Percentiles rank a stretch among this genome's conserved stretches.
Evolutionary conservation across 2,888 invertebrate genomes (phyloP).

Genomic region (Synergus umbraculus): DNA sequence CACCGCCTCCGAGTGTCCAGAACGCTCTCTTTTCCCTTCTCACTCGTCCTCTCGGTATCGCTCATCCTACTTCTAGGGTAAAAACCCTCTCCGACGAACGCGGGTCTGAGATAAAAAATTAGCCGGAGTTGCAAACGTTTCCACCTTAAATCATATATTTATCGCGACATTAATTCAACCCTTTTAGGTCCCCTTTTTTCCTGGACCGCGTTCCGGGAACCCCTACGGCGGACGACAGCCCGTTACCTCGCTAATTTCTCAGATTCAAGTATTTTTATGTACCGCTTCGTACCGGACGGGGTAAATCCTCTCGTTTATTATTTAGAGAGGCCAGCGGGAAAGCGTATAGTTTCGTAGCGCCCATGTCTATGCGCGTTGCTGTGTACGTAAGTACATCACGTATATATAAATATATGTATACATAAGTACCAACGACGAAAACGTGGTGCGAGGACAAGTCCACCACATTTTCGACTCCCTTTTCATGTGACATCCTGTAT

Average conservation of each 20-base stretch:
- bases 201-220: slow-evolving; percentile 58
- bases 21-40: slow-evolving; percentile 42
- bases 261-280: slow-evolving; percentile 78
- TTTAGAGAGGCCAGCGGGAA: slow-evolving; percentile 69
- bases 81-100: slow-evolving; percentile 64
- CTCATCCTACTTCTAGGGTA: slow-evolving; percentile 63
- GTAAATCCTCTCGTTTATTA: slow-evolving; percentile 77
- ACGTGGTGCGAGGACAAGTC: slow-evolving; percentile 47
- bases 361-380: slow-evolving; percentile 39
- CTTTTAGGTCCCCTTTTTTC: slow-evolving; percentile 75
- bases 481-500: slow-evolving; percentile 60
- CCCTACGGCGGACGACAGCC: slow-evolving; percentile 61
- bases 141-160: slow-evolving; percentile 78
- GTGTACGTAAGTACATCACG: slow-evolving; percentile 45
- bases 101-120: slow-evolving; percentile 77
- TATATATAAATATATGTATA: not conserved
- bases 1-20: slow-evolving; percentile 40
- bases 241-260: slow-evolving; percentile 77
- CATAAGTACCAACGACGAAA: not conserved
- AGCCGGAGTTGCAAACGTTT: slow-evolving; percentile 76
- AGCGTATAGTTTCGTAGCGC: slow-evolving; percentile 16
- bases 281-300: slow-evolving; percentile 67
- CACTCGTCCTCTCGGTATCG: slow-evolving; percentile 45
- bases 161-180: slow-evolving; percentile 78
- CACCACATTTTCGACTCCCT: slow-evolving; percentile 56